Evolutionary conservation across 2,113 vertebrate species (phyloP), one percentile per base, ranked within the genome.

Genomic region (Cephalopholis sonnerati): DNA sequence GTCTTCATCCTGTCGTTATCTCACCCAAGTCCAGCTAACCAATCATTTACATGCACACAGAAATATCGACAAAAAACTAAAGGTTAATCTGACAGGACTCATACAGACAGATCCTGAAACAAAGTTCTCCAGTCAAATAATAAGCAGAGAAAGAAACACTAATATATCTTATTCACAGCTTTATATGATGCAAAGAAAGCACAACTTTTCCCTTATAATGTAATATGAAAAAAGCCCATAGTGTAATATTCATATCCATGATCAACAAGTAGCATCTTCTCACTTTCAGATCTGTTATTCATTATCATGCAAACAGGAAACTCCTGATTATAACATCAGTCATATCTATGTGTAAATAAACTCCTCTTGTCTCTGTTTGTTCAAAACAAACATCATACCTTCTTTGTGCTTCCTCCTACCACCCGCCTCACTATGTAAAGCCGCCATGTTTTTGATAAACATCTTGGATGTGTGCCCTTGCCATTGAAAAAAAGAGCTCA

Each of bases 1-100:
- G 91, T 93, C 90, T 93, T 91, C 88, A 87, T 91, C 80, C 91
- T 87, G 88, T 36, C 39, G 89, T 95, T 95, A 95, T 95, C 94
- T 93, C 41, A 20, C 7, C 77, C 79, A 77, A 61, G 77, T 89
- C 83, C 71, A 61, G 59, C 82, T 83, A 41, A 93, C 89, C 86
- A 95, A 95, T 95, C 89, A 94, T 94, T 94, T 87, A 94, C 94
- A 65, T 83, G 24, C 72, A 87, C 25, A 51, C 64, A 20, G 87
- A 87, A 93, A 85, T 92, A 94, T 94, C 74, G 87, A 88, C 77
- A 81, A 79, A 86, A 85, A 88, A 90, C 65, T 92, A 86, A 92
- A 92, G 84, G 78, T 87, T 92, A 93, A 94, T 90, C 87, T 67
- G 72, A 44, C 73, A 55, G 8, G 71, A 92, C 39, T 83, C 41